Conservation (phyloP, 1,140 invertebrate species). For the Vanessa atalanta region DNA sequence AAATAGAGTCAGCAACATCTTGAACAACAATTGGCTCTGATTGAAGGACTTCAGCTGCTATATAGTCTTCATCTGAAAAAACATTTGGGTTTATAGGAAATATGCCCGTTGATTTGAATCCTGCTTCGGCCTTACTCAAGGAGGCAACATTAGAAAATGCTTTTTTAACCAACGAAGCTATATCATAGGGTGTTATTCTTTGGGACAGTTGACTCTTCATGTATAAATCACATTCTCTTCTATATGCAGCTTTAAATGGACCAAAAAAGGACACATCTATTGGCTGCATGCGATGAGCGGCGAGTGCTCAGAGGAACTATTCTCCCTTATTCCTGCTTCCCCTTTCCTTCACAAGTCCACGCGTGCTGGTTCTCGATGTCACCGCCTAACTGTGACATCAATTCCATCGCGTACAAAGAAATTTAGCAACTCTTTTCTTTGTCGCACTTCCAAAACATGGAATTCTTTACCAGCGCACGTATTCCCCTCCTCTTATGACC, state of each 20-base stretch:
- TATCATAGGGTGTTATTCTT: slow-evolving; percentile 60
- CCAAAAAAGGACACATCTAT: slow-evolving; percentile 73
- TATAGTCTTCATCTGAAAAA: slow-evolving; percentile 37
- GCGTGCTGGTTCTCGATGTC: no score
- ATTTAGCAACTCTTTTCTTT: no score
- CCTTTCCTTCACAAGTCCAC: no score
- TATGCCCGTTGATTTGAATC: slow-evolving; percentile 40
- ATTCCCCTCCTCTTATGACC: no score
- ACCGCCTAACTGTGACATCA: no score
- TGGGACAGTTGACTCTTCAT: slow-evolving; percentile 43
- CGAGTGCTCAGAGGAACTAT: slow-evolving; percentile 77
- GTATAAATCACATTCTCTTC: slow-evolving; percentile 59
- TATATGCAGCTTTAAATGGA: slow-evolving; percentile 71
- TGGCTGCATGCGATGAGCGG: slow-evolving; percentile 75
- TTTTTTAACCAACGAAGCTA: slow-evolving; percentile 59
- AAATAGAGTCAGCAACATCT: slow-evolving; percentile 16
- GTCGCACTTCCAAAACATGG: no score
- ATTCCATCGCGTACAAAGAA: no score
- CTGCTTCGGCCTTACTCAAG: slow-evolving; percentile 47
- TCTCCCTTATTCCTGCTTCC: no score
- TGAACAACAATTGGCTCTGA: slow-evolving; percentile 13
- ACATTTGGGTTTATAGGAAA: slow-evolving; percentile 36
- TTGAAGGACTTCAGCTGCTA: slow-evolving; percentile 31
- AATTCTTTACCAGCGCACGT: no score
- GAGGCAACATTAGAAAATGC: slow-evolving; percentile 52